Conservation (phyloP, 1,140 invertebrate genomes). For the Drosophila biarmipes region DNA sequence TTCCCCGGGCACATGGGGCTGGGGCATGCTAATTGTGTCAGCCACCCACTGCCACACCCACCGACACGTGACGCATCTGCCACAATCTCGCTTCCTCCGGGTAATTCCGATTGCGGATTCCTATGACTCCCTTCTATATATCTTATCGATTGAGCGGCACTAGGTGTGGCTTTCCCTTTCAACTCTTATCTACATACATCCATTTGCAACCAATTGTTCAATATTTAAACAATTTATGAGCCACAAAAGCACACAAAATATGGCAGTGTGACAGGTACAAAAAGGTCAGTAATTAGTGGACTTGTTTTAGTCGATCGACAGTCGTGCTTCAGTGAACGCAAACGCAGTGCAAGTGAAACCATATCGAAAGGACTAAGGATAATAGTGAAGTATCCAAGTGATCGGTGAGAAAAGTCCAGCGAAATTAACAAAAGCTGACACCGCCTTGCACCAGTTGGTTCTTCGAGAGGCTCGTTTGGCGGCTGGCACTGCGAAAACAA, state of each 20-base stretch:
- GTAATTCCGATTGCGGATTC: constrained; percentile 62
- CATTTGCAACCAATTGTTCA: constrained; percentile 76
- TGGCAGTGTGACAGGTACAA: constrained; percentile 50
- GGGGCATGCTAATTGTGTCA: constrained; percentile 60
- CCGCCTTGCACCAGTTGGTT: constrained; percentile 60
- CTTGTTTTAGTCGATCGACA: constrained; percentile 58
- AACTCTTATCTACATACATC: constrained; percentile 43
- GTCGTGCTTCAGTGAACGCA: constrained; percentile 11
- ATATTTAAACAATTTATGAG: constrained; percentile 82
- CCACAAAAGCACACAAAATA: constrained; percentile 28
- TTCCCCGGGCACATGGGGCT: background rate
- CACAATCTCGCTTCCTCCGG: constrained; percentile 55
- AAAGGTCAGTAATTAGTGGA: constrained; percentile 72
- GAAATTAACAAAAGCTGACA: constrained; percentile 13
- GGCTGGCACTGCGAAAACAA: constrained; percentile 55
- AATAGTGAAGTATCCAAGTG: constrained; percentile 3
- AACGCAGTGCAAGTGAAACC: constrained; percentile 1
- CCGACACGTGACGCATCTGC: constrained; percentile 42
- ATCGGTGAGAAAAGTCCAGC: background rate
- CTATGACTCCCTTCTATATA: constrained; percentile 66
- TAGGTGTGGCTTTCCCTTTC: constrained; percentile 56
- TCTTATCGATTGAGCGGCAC: constrained; percentile 62
- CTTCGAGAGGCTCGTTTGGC: constrained; percentile 38
- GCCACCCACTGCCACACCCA: constrained; percentile 37
- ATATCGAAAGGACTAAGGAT: constrained; percentile 35